Evolutionary conservation across 2,797 vertebrate species (phyloP).

Genomic region (Glyptemys insculpta): DNA sequence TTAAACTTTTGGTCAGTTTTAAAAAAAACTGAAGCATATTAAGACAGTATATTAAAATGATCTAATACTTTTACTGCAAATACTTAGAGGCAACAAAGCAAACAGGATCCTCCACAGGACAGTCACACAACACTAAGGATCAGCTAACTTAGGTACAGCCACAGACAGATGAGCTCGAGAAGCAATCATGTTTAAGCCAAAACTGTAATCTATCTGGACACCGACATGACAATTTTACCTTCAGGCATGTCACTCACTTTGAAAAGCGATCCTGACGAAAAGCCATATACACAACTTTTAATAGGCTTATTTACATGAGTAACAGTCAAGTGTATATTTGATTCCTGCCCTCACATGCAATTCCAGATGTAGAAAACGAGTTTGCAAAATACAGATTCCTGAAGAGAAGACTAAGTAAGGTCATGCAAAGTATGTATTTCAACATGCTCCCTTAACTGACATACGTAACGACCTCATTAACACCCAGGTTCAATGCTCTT

Average conservation of each 20-base stretch:
- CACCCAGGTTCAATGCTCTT: too few relatives aligned
- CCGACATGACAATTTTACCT: background rate
- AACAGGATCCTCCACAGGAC: background rate
- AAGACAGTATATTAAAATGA: background rate
- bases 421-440: background rate
- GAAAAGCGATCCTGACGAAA: background rate
- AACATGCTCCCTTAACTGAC: too few relatives aligned
- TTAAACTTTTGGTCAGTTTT: background rate
- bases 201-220: background rate
- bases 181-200: background rate
- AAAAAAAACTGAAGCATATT: background rate
- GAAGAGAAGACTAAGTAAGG: background rate
- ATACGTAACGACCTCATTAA: too few relatives aligned
- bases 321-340: background rate
- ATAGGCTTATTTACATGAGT: background rate
- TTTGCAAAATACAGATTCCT: background rate
- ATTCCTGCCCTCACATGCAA: background rate
- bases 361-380: background rate
- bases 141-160: background rate
- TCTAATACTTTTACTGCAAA: too few relatives aligned
- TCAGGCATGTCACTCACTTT: background rate
- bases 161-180: background rate
- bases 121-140: background rate
- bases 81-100: too few relatives aligned
- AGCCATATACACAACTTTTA: background rate